A percentile compares a stretch with the other conserved stretches of the same genome.
Conservation (phyloP, 1,140 invertebrate species). For the Chironomus tepperi region DNA sequence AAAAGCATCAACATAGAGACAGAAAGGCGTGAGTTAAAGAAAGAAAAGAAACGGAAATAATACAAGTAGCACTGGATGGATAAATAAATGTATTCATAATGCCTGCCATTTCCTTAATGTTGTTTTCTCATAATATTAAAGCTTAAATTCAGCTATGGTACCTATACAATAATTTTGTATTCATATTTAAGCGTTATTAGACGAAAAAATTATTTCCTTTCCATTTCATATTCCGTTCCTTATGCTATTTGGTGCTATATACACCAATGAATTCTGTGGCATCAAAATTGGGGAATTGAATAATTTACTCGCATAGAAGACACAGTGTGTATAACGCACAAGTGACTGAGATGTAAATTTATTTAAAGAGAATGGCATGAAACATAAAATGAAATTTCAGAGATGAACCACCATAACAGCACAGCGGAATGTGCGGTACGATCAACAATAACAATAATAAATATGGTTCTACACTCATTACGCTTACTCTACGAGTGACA, state of each 20-base stretch:
- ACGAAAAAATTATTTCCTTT: no score
- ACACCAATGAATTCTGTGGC: background rate
- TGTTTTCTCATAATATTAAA: no score
- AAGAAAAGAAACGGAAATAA: background rate
- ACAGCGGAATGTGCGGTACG: background rate
- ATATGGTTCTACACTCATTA: conserved; percentile 13
- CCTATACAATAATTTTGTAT: no score
- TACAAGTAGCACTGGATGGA: background rate
- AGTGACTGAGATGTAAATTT: background rate
- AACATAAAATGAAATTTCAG: conserved; percentile 13
- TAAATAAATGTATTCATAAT: background rate
- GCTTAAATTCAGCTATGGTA: no score
- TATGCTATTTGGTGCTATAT: background rate
- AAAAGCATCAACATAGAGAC: background rate
- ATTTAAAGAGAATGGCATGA: conserved; percentile 10
- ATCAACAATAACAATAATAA: background rate
- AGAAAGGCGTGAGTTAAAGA: background rate
- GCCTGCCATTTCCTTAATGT: background rate
- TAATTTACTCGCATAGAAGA: background rate
- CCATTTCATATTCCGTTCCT: background rate
- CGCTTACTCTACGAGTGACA: background rate
- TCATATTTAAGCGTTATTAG: no score
- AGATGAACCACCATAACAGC: conserved; percentile 1
- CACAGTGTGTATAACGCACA: background rate
- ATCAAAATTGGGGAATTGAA: conserved; percentile 9